A percentile compares a stretch with the other conserved stretches of the same genome.
Conservation (phyloP, 2,797 vertebrate species). For the Acanthurus lineatus region DNA sequence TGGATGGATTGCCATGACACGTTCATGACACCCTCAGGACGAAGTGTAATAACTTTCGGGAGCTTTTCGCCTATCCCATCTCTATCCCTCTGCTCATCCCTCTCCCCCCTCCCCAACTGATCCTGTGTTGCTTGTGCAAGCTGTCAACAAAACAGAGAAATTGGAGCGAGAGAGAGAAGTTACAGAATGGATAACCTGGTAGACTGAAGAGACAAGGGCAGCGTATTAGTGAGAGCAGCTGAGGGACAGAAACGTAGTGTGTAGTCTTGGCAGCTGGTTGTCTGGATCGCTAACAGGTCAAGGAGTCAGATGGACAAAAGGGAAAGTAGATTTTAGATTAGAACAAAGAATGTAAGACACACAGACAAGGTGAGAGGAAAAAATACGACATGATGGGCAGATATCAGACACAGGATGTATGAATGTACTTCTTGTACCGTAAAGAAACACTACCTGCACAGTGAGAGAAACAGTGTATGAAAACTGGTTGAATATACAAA, state of each 20-base stretch:
- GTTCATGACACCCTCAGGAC: not conserved
- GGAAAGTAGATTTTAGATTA: constrained; percentile 5
- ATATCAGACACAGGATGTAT: not conserved
- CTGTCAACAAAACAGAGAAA: constrained; percentile 31
- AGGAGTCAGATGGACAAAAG: constrained; percentile 17
- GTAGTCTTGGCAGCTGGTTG: constrained; percentile 24
- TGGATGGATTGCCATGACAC: not conserved
- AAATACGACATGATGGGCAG: constrained; percentile 5
- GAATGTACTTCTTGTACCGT: too few relatives aligned
- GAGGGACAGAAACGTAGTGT: constrained; percentile 28
- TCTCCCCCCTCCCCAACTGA: not conserved
- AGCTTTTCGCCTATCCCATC: not conserved
- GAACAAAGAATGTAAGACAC: constrained; percentile 26
- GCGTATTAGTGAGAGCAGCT: not conserved
- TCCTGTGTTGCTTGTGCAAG: constrained; percentile 23
- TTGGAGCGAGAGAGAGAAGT: not conserved
- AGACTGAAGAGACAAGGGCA: constrained; percentile 24
- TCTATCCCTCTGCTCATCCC: not conserved
- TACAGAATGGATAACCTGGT: not conserved
- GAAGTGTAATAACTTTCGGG: not conserved
- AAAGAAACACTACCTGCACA: not conserved
- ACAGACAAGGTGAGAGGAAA: not conserved
- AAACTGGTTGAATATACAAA: not conserved
- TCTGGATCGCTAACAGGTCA: constrained; percentile 43
- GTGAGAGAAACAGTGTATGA: not conserved